Base-by-base conservation (phyloP, 2,113 vertebrate genomes). In the Pygoscelis antarcticus region DNA sequence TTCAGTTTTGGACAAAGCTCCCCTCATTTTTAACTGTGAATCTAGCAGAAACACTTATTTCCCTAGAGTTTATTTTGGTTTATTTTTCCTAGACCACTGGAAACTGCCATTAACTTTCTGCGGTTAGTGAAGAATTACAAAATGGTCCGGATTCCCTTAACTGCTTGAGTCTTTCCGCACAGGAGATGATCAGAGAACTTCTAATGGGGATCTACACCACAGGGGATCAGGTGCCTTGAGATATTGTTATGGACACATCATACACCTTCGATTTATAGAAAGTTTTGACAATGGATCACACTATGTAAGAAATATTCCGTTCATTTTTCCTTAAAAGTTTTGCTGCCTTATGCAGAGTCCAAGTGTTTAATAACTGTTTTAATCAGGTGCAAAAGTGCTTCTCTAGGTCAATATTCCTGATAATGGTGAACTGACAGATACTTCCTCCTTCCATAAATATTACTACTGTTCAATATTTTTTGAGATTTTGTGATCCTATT, bases 401-500 rank as follows among this genome's bases (percentile, higher is more conserved):
- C 81, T 85, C 13, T 30, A 54, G 7, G 57, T 78, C 46, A 78
- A 42, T 66, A 66, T 40, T 77, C 15, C 69, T 49, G n/a, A 57
- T 54, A 52, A 87, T 7, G 5, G 9, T 49, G 27, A 91, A 57
- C 11, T 34, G 61, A 72, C 10, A 89, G 80, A 65, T 52, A 75
- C 30, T 83, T 93, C 26, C 22, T 91, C 42, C 25, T 89, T 85
- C 62, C 65, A 54, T 29, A 81, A 96, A 65, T 74, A 70, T 38
- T 85, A 22, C 21, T 36, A 30, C 58, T n/a, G 34, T 75, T 84
- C 23, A 6, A 29, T 54, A 36, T 76, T 90, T 49, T 42, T 25
- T 62, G 25, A 82, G 65, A 44, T 69, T 44, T 83, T 85, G 38
- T 86, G 40, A 95, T 95, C 70, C 71, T 83, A 14, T 95, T 97